Conservation (phyloP, 1,140 invertebrate species). For the Caenorhabditis brenneri region DNA sequence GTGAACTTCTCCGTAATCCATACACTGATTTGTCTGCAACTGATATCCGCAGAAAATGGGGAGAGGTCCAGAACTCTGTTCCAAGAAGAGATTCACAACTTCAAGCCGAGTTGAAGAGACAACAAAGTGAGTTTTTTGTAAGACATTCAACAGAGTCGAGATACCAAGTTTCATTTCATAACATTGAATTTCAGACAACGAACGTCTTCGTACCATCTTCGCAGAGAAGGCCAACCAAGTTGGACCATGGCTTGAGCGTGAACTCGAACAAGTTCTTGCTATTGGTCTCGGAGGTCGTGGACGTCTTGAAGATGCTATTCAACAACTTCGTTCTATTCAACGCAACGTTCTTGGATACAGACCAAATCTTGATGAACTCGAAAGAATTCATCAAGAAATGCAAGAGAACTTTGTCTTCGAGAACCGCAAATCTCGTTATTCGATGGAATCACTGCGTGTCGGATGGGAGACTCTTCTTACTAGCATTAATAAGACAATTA, state of each 20-base stretch:
- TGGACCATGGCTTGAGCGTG: constrained; percentile 97
- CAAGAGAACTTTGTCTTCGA: constrained; percentile 99
- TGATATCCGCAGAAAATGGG: constrained; percentile 84
- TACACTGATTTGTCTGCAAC: constrained; percentile 92
- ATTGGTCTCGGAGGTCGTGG: constrained; percentile 81
- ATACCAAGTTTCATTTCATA: constrained; percentile 72
- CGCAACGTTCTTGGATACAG: constrained; percentile 85
- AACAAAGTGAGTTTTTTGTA: constrained; percentile 82
- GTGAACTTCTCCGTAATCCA: constrained; percentile 91
- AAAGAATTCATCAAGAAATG: constrained; percentile 96
- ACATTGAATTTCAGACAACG: constrained; percentile 79
- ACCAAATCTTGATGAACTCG: constrained; percentile 95
- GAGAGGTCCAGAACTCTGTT: constrained; percentile 89
- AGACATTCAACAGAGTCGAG: constrained; percentile 98
- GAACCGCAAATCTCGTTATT: constrained; percentile 93
- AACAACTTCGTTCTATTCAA: constrained; percentile 59
- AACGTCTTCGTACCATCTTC: constrained; percentile 92
- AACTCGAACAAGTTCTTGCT: constrained; percentile 88
- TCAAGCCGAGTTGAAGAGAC: constrained; percentile 83
- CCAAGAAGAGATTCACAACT: constrained; percentile 92
- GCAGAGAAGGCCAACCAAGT: constrained; percentile 97
- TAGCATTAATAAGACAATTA: constrained; percentile 96
- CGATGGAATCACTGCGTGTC: constrained; percentile 98
- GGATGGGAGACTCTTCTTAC: constrained; percentile 98
- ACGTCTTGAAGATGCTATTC: constrained; percentile 67